Evolutionary conservation across 2,888 invertebrate genomes (phyloP).

Genomic region (Molanna angustata): DNA sequence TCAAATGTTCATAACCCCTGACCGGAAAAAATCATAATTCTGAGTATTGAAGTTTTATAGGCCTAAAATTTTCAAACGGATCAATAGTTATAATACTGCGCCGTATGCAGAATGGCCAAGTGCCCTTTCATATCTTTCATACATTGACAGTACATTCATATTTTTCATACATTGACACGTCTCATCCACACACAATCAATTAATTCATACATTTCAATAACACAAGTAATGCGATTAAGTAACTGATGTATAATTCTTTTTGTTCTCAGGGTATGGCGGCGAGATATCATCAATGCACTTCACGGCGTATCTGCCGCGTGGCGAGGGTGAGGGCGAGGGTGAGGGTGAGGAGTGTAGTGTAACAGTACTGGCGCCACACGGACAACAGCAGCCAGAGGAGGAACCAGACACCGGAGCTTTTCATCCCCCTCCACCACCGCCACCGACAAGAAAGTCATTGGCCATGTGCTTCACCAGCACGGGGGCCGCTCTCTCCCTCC

Average conservation of each 20-base stretch:
- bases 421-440: constrained; percentile 46
- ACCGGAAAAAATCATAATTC: no score
- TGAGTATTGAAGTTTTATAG: no score
- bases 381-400: constrained; percentile 41
- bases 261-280: constrained; percentile 70
- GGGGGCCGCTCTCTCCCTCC: constrained; percentile 76
- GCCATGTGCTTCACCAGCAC: constrained; percentile 85
- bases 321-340: constrained; percentile 56
- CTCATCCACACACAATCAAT: no score
- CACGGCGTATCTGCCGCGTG: constrained; percentile 69
- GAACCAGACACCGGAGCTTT: constrained; percentile 36
- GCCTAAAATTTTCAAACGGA: no score
- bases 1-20: no score
- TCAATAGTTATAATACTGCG: no score
- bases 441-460: constrained; percentile 66
- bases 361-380: constrained; percentile 40
- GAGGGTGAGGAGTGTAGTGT: constrained; percentile 57
- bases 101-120: no score
- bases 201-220: no score
- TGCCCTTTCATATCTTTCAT: no score
- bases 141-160: no score
- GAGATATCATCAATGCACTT: constrained; percentile 75
- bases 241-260: constrained; percentile 5
- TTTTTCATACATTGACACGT: no score
- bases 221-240: no score